Conservation (phyloP, 2,113 vertebrate genomes). For the Cyanoliseus patagonus region DNA sequence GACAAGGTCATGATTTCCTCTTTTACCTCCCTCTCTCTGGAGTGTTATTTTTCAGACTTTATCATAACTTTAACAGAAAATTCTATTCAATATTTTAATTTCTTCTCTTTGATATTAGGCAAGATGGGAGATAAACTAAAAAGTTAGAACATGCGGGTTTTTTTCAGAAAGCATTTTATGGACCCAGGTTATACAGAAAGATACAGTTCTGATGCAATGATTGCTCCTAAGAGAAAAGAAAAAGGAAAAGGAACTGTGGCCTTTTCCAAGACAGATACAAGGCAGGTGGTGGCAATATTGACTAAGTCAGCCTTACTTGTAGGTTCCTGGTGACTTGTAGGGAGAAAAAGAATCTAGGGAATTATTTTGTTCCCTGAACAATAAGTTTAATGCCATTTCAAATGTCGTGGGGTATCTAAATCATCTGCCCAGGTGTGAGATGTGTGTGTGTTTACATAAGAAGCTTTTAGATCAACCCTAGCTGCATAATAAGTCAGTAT, state of each 20-base stretch:
- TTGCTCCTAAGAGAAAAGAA: neutral
- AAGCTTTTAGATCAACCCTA: neutral
- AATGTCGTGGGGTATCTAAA: neutral
- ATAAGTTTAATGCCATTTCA: neutral
- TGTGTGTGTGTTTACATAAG: neutral
- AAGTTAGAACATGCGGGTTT: neutral
- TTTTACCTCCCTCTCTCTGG: neutral
- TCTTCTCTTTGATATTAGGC: neutral
- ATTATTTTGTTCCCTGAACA: neutral
- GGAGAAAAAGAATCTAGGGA: neutral
- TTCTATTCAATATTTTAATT: neutral
- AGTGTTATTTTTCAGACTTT: neutral
- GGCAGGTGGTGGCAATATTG: neutral
- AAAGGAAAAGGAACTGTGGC: neutral
- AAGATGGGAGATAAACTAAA: neutral
- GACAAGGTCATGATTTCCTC: neutral
- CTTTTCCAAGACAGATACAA: neutral
- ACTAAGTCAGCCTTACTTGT: neutral
- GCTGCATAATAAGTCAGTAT: neutral
- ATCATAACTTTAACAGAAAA: neutral
- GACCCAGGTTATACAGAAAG: neutral
- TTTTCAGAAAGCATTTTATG: neutral
- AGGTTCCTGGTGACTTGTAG: neutral
- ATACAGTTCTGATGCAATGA: neutral
- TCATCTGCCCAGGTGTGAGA: neutral